A percentile compares a stretch with the other conserved stretches of the same genome.
Evolutionary conservation across 2,113 vertebrate species (phyloP).

Genomic region (Thamnaconus septentrionalis): DNA sequence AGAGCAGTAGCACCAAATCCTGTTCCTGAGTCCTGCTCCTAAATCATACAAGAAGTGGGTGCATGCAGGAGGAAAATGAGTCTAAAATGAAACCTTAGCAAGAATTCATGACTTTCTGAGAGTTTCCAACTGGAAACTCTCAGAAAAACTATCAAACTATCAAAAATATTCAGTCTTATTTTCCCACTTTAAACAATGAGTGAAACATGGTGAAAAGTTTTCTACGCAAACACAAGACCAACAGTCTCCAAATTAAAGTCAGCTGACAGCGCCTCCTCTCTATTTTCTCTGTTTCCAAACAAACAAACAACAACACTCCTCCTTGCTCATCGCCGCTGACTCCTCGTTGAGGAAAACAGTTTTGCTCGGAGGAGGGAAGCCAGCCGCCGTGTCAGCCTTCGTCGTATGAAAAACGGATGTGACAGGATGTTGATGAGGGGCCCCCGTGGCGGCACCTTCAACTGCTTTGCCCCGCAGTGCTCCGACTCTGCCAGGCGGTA

Average conservation of each 20-base stretch:
- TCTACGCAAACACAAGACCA: too few species aligned
- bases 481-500: slow-evolving; percentile 47
- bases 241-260: slow-evolving; percentile 13
- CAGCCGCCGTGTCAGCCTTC: slow-evolving; percentile 34
- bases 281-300: slow-evolving; percentile 8
- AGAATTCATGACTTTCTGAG: too few species aligned
- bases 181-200: too few species aligned
- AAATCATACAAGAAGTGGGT: too few species aligned
- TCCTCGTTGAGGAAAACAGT: slow-evolving; percentile 43
- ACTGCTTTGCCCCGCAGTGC: slow-evolving; percentile 45
- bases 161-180: too few species aligned
- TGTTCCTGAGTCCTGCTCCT: too few species aligned
- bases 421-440: slow-evolving; percentile 67
- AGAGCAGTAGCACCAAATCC: too few species aligned
- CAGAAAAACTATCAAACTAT: too few species aligned
- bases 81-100: too few species aligned
- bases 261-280: background rate
- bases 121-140: too few species aligned
- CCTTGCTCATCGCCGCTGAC: slow-evolving; percentile 12
- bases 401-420: slow-evolving; percentile 54
- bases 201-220: too few species aligned
- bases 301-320: slow-evolving; percentile 12
- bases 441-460: slow-evolving; percentile 50
- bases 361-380: slow-evolving; percentile 19
- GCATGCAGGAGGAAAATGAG: too few species aligned